Conservation (phyloP, 1,140 invertebrate species). For the Brachionus plicatilis region DNA sequence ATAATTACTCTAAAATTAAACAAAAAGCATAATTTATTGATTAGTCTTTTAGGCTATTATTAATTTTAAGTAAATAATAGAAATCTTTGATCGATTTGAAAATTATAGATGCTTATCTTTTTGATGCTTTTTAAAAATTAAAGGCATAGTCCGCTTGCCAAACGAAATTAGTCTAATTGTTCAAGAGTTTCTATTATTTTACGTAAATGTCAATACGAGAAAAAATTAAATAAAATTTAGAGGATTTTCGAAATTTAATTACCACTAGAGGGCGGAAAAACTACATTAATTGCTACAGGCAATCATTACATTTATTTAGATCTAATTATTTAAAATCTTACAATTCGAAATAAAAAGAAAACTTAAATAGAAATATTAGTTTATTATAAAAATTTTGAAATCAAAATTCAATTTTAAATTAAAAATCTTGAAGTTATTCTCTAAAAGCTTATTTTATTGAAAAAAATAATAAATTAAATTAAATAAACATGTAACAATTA, state of each 20-base stretch:
- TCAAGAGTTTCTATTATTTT: neutral
- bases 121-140: neutral
- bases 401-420: neutral
- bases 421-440: neutral
- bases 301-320: neutral
- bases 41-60: conserved; percentile 18
- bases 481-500: neutral
- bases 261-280: neutral
- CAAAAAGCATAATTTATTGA: conserved; percentile 21
- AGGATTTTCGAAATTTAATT: neutral
- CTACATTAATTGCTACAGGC: neutral
- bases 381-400: neutral
- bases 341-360: too few relatives aligned
- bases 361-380: neutral
- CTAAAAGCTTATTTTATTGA: neutral
- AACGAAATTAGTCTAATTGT: neutral
- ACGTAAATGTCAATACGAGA: neutral
- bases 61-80: neutral
- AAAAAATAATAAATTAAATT: neutral
- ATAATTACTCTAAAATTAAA: conserved; percentile 24
- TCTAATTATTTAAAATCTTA: neutral
- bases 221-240: neutral
- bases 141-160: neutral
- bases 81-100: neutral
- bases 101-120: conserved; percentile 1